phyloP scores from a whole-genome alignment of 1,140 invertebrate species.

The Scaptomyza pallida region DNA sequence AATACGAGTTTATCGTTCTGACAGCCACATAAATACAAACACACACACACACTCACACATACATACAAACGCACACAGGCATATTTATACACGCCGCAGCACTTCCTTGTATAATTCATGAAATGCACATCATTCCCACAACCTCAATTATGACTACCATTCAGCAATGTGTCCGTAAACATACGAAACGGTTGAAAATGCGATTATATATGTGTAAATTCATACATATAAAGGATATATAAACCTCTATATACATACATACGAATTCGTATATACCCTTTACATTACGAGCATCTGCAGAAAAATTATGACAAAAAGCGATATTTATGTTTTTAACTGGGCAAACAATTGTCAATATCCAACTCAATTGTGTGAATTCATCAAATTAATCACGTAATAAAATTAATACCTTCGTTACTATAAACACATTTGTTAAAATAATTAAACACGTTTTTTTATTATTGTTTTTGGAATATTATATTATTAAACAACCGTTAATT shows the following conservation, averaged over 20 bases:
- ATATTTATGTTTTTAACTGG: not conserved
- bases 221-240: not conserved
- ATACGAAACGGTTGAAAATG: conserved; percentile 25
- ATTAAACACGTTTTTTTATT: too few species aligned
- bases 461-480: too few species aligned
- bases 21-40: conserved; percentile 42
- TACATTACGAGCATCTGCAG: not conserved
- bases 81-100: conserved; percentile 34
- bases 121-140: conserved; percentile 79
- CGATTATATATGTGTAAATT: conserved; percentile 42
- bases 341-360: not conserved
- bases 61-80: conserved; percentile 10
- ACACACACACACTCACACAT: conserved; percentile 33
- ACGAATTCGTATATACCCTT: not conserved
- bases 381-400: not conserved
- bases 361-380: not conserved
- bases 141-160: conserved; percentile 74
- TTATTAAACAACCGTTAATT: too few species aligned
- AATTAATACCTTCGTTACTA: not conserved
- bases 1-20: conserved; percentile 45
- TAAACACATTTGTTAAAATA: not conserved
- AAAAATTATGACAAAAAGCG: not conserved
- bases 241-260: not conserved
- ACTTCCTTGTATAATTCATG: conserved; percentile 73
- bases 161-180: conserved; percentile 50